Evolutionary conservation across 2,797 vertebrate species (phyloP), one percentile per base, ranked within the genome.

Genomic region (Cynodonichthys magdalenae): DNA sequence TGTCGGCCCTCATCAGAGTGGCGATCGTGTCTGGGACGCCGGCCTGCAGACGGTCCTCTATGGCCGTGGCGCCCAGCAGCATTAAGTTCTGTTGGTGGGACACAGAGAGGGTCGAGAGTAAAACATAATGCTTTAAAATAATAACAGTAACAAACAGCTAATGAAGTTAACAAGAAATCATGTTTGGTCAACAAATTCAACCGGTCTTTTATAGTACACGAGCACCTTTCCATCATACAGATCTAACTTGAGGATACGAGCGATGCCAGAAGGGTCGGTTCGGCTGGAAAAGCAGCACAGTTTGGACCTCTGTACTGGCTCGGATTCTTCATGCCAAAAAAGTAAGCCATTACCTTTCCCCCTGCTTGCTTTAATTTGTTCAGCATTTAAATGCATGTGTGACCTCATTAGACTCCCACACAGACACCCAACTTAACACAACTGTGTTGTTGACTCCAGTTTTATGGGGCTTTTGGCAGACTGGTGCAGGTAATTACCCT

Each of bases 1-100:
- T 99, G 85, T 95, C 95, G 18, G 97, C 97, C 86, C 91, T 95
- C 86, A 98, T 93, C 69, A 99, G 90, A 3, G 96, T 96, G 71
- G 95, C 90, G 82, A 99, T 98, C 64, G 97, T 99, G 90, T 98
- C 97, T 1, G 97, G 97, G 71, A 99, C 97, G 15, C 95, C 95
- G 0, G 95, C 94, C 92, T 99, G 97, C 74, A 99, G 93, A 49
- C 94, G 95, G 75, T 99, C 97, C 87, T 99, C 97, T 74, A 99
- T 98, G 76, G 96, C 97, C 1, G 97, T 99, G 75, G 96, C 97
- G 64, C 97, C 97, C 74, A 99, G 89, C 15, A 99, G 89, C 80
- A 96, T 75, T 53, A 99, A 83, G 81, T 99, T 93, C 98, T 99
- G 67, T 75, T 3, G 48, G 46, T 62, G 69, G 28, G 36, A 12